phyloP scores from a whole-genome alignment of 2,888 invertebrate species.

The Mimachlamys varia region DNA sequence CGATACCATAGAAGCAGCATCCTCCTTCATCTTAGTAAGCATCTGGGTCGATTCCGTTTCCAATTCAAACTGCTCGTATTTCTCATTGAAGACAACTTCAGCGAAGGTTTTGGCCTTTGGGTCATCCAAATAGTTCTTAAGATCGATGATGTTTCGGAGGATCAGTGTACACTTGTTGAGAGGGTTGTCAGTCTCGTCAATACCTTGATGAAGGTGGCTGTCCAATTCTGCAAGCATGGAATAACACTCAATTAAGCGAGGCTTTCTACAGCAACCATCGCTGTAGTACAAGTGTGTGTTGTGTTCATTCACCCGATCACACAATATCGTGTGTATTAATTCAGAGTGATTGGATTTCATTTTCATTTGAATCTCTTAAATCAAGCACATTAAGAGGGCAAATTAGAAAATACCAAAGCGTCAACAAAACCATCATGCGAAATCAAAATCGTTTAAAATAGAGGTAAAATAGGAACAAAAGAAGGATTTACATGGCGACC shows the following conservation, averaged over 20 bases:
- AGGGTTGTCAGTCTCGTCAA: constrained; percentile 65
- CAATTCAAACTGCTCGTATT: constrained; percentile 62
- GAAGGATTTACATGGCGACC: no score
- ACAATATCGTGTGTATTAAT: no score
- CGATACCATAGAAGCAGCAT: constrained; percentile 62
- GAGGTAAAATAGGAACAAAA: no score
- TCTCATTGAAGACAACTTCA: constrained; percentile 72
- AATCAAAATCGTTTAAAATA: no score
- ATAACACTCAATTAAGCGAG: not conserved
- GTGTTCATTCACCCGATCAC: no score
- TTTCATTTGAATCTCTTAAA: no score
- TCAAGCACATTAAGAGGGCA: no score
- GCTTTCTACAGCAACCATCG: no score
- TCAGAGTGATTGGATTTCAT: no score
- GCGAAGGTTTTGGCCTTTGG: constrained; percentile 66
- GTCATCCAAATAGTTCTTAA: constrained; percentile 77
- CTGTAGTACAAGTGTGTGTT: no score
- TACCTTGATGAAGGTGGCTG: constrained; percentile 69
- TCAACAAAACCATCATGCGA: no score
- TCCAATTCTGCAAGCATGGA: constrained; percentile 72
- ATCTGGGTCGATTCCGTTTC: constrained; percentile 62
- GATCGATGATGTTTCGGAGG: constrained; percentile 76
- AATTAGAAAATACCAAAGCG: no score
- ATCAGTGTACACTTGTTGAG: constrained; percentile 69
- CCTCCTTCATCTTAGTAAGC: constrained; percentile 67